Conservation (phyloP, 1,140 invertebrate species). For the Stenopsyche tienmushanensis region DNA sequence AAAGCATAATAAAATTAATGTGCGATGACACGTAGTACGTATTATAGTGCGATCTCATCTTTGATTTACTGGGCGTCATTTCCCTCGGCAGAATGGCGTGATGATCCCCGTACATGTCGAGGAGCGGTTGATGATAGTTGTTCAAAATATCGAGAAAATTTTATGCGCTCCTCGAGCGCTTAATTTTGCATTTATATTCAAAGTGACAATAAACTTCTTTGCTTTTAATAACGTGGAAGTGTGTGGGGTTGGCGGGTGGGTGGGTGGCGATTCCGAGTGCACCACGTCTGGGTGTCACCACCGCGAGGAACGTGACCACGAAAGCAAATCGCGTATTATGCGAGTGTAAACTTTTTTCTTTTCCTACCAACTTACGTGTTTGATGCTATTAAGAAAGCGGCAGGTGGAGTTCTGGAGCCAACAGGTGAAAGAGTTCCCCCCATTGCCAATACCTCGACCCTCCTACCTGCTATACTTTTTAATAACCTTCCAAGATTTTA, state of each 20-base stretch:
- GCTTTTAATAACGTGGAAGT: slow-evolving; percentile 17
- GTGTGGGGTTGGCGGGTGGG: neutral
- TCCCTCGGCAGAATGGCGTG: too few relatives aligned
- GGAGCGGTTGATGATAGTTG: neutral
- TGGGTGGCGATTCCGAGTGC: neutral
- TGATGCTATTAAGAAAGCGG: neutral
- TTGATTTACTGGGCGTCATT: too few relatives aligned
- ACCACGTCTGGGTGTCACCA: too few relatives aligned
- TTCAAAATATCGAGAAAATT: neutral
- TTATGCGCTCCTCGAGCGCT: neutral
- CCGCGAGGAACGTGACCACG: slow-evolving; percentile 8
- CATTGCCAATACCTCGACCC: neutral
- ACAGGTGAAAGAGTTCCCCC: slow-evolving; percentile 6
- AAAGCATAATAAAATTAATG: too few relatives aligned
- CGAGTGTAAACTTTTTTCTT: neutral
- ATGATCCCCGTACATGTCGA: too few relatives aligned
- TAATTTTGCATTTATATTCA: slow-evolving; percentile 29
- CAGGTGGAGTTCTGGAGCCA: slow-evolving; percentile 6
- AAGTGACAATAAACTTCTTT: slow-evolving; percentile 15
- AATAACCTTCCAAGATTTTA: slow-evolving; percentile 1
- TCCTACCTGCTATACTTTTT: neutral
- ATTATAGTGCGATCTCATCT: too few relatives aligned
- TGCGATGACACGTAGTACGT: too few relatives aligned
- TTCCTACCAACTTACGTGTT: neutral
- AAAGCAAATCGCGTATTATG: slow-evolving; percentile 23